Conservation (phyloP, 2,113 vertebrate species). For the Leucoraja erinaceus region DNA sequence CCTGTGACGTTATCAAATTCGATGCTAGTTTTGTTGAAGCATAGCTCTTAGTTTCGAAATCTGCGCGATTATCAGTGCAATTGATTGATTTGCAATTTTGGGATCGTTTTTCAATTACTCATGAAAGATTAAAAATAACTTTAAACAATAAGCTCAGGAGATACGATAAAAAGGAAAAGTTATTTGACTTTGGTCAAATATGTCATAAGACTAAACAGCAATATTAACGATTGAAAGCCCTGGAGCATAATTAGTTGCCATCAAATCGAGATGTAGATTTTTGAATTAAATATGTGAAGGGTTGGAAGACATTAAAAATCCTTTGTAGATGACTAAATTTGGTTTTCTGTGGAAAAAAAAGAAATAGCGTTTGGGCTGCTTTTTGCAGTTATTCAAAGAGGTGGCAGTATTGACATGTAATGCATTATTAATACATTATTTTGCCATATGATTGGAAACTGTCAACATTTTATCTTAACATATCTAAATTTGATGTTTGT, state of each 20-base stretch:
- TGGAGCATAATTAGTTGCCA: neutral
- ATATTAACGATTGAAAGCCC: neutral
- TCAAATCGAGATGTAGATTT: neutral
- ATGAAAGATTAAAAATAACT: neutral
- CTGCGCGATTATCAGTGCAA: neutral
- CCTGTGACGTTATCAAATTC: neutral
- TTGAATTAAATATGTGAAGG: neutral
- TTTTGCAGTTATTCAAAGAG: neutral
- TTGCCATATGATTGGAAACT: neutral
- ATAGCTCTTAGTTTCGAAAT: neutral
- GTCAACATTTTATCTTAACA: neutral
- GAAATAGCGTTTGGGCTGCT: neutral
- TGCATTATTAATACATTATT: neutral
- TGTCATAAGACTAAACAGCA: neutral
- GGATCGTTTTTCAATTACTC: neutral
- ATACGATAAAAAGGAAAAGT: neutral
- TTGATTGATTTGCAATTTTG: neutral
- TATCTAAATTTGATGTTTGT: neutral
- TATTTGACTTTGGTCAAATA: neutral
- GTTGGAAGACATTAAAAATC: neutral
- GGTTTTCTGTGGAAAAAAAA: neutral
- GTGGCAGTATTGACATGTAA: neutral
- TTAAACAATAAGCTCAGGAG: neutral
- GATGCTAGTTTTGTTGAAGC: neutral
- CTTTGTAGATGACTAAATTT: neutral